Percentiles rank a stretch among this genome's conserved stretches.
Conservation (phyloP, 2,113 vertebrate species). For the Piprites chloris region DNA sequence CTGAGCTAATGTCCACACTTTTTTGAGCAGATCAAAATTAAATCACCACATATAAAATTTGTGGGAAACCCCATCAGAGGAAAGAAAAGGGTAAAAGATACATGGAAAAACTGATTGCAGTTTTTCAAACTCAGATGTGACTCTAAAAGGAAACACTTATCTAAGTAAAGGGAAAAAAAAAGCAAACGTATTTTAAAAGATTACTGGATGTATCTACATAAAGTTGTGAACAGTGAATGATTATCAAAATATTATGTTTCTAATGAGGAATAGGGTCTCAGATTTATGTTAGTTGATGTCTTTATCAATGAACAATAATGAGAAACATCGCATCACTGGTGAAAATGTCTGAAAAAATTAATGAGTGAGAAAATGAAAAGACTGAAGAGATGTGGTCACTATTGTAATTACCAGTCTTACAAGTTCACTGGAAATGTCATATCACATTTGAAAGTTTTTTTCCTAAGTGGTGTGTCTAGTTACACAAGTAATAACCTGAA, state of each 20-base stretch:
- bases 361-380: background rate
- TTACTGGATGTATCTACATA: background rate
- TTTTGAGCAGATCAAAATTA: background rate
- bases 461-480: background rate
- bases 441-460: background rate
- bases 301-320: background rate
- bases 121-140: background rate
- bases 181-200: background rate
- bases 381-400: background rate
- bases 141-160: background rate
- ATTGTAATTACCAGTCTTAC: background rate
- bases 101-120: fast-evolving
- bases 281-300: background rate
- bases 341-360: background rate
- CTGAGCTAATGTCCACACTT: background rate
- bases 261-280: background rate
- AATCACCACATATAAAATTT: background rate
- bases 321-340: background rate
- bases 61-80: background rate
- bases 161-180: background rate
- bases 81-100: background rate
- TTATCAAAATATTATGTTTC: background rate
- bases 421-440: background rate
- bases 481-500: background rate
- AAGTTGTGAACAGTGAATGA: background rate